These are phyloP conservation scores for Cheirogaleus major DNA, from an alignment of 2,797 vertebrate genomes.

Conservation along the genomic window DNA sequence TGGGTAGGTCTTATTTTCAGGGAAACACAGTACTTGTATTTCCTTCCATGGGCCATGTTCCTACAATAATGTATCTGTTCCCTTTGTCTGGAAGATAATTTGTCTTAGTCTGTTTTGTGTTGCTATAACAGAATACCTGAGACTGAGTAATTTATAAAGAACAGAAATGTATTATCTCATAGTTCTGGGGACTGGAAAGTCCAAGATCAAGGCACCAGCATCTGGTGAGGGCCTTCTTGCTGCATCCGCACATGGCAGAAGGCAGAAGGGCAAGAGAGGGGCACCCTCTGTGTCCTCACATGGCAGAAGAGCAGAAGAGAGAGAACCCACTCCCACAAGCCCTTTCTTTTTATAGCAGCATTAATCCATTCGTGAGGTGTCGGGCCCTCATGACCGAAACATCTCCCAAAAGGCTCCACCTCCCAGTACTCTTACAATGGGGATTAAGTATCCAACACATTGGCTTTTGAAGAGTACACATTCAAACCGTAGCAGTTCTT, in stretches of 20 bases:
- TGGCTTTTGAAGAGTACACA: not conserved
- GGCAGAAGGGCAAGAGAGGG: not conserved
- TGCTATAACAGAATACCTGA: not conserved
- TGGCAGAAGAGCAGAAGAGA: not conserved
- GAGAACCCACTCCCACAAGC: not conserved
- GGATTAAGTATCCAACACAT: not conserved
- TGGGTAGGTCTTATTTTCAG: too few species aligned
- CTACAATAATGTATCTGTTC: not conserved
- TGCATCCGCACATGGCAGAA: not conserved
- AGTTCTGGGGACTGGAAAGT: not conserved
- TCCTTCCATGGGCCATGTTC: not conserved
- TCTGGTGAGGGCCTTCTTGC: not conserved
- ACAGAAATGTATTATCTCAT: not conserved
- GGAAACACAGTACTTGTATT: not conserved
- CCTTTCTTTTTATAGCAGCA: not conserved
- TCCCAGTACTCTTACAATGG: not conserved
- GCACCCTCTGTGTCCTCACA: not conserved
- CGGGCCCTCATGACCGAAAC: not conserved
- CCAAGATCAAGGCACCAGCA: not conserved
- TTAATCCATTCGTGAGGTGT: not conserved
- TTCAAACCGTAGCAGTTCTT: not conserved
- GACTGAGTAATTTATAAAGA: not conserved
- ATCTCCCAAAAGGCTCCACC: not conserved
- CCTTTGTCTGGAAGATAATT: not conserved
- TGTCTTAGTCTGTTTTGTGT: not conserved